Base-by-base conservation (phyloP, 2,888 invertebrate species). In the Onchidella celtica region DNA sequence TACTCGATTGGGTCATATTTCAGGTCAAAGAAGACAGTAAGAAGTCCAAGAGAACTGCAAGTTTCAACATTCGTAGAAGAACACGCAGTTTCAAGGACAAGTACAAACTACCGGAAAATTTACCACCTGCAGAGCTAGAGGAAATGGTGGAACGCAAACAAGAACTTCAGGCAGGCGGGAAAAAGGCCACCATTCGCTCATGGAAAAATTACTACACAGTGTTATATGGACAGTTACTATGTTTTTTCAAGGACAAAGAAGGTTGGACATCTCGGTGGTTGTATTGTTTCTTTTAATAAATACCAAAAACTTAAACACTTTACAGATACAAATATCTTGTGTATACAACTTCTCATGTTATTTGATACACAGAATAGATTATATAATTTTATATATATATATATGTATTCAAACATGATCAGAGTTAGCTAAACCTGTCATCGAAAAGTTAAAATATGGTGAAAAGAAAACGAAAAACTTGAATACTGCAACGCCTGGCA, bases 161-260 rank as follows among this genome's bases (percentile, higher is more conserved):
- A 92, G 97, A 98, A 88, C 94, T 97, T 0, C 97, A 97, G 82
- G 96, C 96, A 83, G 98, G 98, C 14, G 98, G 98, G 24, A 98
- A 98, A 94, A 96, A 97, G 87, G 98, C 99, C 0, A 96, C 98
- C 0, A 97, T 98, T 4, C 95, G 99, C 4, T 97, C 98, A 0
- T 99, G 99, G 99, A 98, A 98, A 90, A 95, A 95, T 79, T 97
- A 97, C 94, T 97, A 98, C 94, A 97, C 97, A 0, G 99, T 99
- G 79, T 95, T 99, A 34, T 99, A 98, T 92, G 99, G 99, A 0
- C 99, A 99, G 93, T 94, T 99, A 88, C 94, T 99, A 76, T 99
- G 98, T 94, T 99, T 99, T 96, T 99, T 99, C 95, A 96, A 98
- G 92, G 98, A 98, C 92, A 96, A 97, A 91, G 96, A 96, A 87